Evolutionary conservation across 2,797 vertebrate genomes (phyloP).

Genomic region (Premnoplex brunnescens): DNA sequence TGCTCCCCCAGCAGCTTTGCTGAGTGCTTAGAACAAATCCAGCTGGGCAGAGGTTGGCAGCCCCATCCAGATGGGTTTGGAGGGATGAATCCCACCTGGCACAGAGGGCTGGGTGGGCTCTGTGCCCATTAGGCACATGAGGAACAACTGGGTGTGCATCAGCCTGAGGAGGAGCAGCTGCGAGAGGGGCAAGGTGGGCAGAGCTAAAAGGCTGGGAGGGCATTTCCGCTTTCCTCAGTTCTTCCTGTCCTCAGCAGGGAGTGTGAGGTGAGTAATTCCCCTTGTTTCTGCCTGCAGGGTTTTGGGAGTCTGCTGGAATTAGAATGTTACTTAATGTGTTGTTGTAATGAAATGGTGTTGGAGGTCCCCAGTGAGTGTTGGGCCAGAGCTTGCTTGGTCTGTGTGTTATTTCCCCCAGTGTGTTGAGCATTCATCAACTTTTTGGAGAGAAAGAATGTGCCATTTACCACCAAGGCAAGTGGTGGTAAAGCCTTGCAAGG

Average conservation of each 20-base stretch:
- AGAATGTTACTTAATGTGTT: not conserved
- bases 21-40: not conserved
- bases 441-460: not conserved
- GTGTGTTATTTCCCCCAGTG: not conserved
- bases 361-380: accelerated
- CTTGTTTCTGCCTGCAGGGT: not conserved
- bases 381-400: not conserved
- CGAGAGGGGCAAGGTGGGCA: not conserved
- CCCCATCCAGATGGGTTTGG: not conserved
- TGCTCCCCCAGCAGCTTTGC: not conserved
- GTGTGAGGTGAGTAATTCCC: accelerated
- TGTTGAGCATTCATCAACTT: not conserved
- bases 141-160: not conserved
- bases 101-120: accelerated
- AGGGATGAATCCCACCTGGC: not conserved
- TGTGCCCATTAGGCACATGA: accelerated
- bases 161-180: not conserved
- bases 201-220: not conserved
- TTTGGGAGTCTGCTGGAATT: not conserved
- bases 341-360: not conserved
- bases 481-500: not conserved
- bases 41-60: not conserved
- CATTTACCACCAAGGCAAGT: not conserved
- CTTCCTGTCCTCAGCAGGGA: accelerated
- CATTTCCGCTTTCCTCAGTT: accelerated